These are phyloP conservation scores for Protobothrops flavoviridis DNA, from an alignment of 2,113 vertebrate genomes.

Conservation along the genomic window DNA sequence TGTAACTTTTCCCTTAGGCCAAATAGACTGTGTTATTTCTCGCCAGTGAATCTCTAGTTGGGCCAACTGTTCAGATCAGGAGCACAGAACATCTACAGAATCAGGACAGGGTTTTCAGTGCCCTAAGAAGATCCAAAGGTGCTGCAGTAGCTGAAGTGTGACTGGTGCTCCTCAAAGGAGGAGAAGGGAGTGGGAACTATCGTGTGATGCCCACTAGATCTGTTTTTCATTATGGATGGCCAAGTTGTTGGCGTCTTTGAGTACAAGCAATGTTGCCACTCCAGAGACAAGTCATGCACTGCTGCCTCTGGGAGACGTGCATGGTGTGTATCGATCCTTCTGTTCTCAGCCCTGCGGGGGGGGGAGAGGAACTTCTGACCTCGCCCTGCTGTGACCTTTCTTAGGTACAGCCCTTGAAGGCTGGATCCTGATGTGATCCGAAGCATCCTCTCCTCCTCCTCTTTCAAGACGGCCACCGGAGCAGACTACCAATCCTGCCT, in stretches of 20 bases:
- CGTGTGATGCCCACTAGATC: neutral
- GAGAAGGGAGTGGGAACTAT: too few relatives aligned
- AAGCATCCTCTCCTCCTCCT: neutral
- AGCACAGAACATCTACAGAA: neutral
- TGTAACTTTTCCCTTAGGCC: neutral
- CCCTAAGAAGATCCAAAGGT: neutral
- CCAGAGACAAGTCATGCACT: neutral
- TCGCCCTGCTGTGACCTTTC: neutral
- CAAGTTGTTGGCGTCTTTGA: too few relatives aligned
- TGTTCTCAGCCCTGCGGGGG: neutral
- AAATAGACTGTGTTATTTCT: neutral
- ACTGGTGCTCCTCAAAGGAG: neutral
- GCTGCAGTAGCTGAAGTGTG: neutral
- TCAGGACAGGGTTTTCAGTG: neutral
- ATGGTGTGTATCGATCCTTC: neutral
- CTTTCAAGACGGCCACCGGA: neutral
- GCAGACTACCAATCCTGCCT: neutral
- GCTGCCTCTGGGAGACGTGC: neutral
- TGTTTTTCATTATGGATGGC: neutral
- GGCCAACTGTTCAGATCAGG: neutral
- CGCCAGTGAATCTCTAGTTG: neutral
- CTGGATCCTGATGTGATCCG: neutral
- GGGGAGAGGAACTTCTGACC: neutral
- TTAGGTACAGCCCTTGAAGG: neutral
- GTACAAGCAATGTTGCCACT: neutral